phyloP scores from a whole-genome alignment of 2,888 invertebrate genomes.

The Tetrapedia diversipes region DNA sequence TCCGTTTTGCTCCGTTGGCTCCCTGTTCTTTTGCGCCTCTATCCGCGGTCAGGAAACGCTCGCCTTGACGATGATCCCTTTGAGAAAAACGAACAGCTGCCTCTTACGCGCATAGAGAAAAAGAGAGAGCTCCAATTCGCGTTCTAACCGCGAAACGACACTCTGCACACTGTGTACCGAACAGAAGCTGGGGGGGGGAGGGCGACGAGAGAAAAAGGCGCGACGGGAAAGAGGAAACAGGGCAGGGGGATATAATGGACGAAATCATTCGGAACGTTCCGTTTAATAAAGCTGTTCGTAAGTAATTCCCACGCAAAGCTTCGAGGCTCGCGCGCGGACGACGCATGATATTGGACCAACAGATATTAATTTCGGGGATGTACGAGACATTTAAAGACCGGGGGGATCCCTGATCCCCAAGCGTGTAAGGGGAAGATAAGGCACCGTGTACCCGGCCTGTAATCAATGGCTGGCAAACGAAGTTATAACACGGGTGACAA shows the following conservation, averaged over 20 bases:
- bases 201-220: too few species aligned
- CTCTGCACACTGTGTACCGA: too few species aligned
- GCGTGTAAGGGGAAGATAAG: constrained; percentile 82
- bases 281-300: constrained; percentile 69
- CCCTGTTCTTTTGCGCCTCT: not conserved
- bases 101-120: too few species aligned
- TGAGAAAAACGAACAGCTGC: not conserved
- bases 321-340: constrained; percentile 54
- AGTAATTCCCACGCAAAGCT: constrained; percentile 59
- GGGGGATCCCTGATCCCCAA: constrained; percentile 77
- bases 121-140: not conserved
- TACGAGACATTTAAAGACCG: constrained; percentile 78
- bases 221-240: not conserved
- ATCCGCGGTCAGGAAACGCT: not conserved
- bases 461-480: constrained; percentile 78
- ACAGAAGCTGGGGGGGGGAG: constrained; percentile 1
- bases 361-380: constrained; percentile 82
- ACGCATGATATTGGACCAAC: constrained; percentile 79
- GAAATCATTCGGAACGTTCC: constrained; percentile 60
- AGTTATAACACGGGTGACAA: constrained; percentile 69
- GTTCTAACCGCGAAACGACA: constrained; percentile 30
- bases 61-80: too few species aligned
- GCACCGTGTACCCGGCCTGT: constrained; percentile 75
- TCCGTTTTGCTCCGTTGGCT: too few species aligned
- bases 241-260: constrained; percentile 11